phyloP scores from a whole-genome alignment of 2,797 vertebrate genomes.

The Lophius americanus region DNA sequence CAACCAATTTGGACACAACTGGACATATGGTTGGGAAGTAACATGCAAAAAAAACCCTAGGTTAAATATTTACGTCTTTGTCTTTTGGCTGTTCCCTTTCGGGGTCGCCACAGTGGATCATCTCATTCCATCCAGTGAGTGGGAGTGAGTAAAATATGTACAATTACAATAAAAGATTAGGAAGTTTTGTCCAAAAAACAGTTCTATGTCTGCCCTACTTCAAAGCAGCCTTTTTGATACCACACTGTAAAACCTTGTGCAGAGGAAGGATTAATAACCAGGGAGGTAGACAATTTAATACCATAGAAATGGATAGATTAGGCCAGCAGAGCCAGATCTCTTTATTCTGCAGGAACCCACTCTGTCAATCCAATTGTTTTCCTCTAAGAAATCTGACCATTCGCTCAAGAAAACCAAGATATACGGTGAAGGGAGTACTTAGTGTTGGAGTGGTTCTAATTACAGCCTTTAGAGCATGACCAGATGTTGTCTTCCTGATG shows the following conservation, averaged over 20 bases:
- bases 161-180: too few relatives aligned
- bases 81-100: not conserved
- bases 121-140: too few relatives aligned
- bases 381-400: constrained; percentile 69
- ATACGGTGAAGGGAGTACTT: constrained; percentile 66
- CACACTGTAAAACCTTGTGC: too few relatives aligned
- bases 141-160: too few relatives aligned
- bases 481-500: constrained; percentile 69
- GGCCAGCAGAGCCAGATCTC: constrained; percentile 7
- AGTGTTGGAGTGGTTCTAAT: constrained; percentile 67
- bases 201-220: not conserved
- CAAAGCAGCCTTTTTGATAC: too few relatives aligned
- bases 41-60: too few relatives aligned
- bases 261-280: too few relatives aligned
- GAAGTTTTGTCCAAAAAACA: not conserved
- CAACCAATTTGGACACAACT: too few relatives aligned
- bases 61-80: too few relatives aligned
- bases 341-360: constrained; percentile 40
- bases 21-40: too few relatives aligned
- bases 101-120: too few relatives aligned
- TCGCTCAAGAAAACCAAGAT: constrained; percentile 75
- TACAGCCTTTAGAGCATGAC: constrained; percentile 72
- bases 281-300: too few relatives aligned
- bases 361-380: constrained; percentile 46
- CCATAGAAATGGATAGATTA: not conserved